phyloP scores from a whole-genome alignment of 2,113 vertebrate species.

The Pterocles burchelli region DNA sequence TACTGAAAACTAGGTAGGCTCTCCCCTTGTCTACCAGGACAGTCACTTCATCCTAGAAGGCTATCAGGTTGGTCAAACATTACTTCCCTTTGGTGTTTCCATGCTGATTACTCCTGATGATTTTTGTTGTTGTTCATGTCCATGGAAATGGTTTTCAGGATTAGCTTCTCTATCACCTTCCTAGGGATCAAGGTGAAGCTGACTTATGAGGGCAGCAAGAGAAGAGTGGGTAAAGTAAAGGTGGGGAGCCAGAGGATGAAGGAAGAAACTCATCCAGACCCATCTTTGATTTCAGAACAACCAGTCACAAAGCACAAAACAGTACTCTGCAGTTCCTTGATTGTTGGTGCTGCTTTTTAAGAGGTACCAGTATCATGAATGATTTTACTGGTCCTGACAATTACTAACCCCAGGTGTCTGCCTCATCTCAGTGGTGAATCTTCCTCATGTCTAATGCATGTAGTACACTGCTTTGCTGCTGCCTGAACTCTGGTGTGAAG shows the following conservation, averaged over 20 bases:
- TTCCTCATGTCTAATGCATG: not conserved
- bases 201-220: not conserved
- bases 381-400: not conserved
- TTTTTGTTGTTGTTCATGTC: not conserved
- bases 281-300: not conserved
- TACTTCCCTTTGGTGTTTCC: not conserved
- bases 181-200: not conserved
- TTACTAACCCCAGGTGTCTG: not conserved
- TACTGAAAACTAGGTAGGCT: not conserved
- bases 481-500: not conserved
- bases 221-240: not conserved
- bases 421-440: not conserved
- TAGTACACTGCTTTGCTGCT: not conserved
- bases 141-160: not conserved
- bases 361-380: not conserved
- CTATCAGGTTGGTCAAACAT: not conserved
- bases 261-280: not conserved
- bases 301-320: not conserved
- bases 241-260: not conserved
- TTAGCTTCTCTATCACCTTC: not conserved
- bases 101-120: not conserved
- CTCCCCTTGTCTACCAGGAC: not conserved
- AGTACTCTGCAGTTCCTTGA: not conserved
- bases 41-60: not conserved
- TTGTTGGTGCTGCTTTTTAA: not conserved